Evolutionary conservation across 1,140 invertebrate species (phyloP).

Genomic region (Drosophila lacertosa): DNA sequence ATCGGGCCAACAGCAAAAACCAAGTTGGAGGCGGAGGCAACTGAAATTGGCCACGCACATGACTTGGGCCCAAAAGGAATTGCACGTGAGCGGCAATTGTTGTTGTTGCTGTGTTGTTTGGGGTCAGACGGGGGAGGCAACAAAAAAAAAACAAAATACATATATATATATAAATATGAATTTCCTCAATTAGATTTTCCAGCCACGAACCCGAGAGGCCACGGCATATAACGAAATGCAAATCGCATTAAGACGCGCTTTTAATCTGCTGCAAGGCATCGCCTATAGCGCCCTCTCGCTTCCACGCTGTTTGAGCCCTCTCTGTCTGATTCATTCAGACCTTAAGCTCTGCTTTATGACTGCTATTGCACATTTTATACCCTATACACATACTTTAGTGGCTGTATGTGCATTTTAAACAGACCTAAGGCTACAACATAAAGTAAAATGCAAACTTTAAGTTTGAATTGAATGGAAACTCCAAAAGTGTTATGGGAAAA

Average conservation of each 20-base stretch:
- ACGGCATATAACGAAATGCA: constrained; percentile 60
- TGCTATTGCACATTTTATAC: too few species aligned
- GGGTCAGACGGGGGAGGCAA: constrained; percentile 29
- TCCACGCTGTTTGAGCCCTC: background rate
- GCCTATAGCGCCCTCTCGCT: constrained; percentile 40
- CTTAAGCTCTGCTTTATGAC: too few species aligned
- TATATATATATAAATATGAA: constrained; percentile 60
- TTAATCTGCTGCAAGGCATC: constrained; percentile 66
- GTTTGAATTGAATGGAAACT: too few species aligned
- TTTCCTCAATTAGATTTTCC: constrained; percentile 72
- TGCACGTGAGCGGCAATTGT: constrained; percentile 27
- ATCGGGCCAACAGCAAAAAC: constrained; percentile 39
- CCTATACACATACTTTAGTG: too few species aligned
- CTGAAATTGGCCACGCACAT: constrained; percentile 60
- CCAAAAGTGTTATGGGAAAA: too few species aligned
- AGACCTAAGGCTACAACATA: too few species aligned
- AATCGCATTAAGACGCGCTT: constrained; percentile 68
- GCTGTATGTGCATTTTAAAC: too few species aligned
- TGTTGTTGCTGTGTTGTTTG: constrained; percentile 5
- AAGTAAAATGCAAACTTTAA: too few species aligned
- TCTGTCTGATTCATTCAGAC: background rate
- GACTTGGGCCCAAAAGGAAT: constrained; percentile 25
- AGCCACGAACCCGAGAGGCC: constrained; percentile 29
- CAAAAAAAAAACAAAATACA: too few species aligned
- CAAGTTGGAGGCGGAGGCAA: constrained; percentile 12